These are phyloP conservation scores for Molossus molossus DNA, from an alignment of 2,797 vertebrate genomes.

Conservation along the genomic window DNA sequence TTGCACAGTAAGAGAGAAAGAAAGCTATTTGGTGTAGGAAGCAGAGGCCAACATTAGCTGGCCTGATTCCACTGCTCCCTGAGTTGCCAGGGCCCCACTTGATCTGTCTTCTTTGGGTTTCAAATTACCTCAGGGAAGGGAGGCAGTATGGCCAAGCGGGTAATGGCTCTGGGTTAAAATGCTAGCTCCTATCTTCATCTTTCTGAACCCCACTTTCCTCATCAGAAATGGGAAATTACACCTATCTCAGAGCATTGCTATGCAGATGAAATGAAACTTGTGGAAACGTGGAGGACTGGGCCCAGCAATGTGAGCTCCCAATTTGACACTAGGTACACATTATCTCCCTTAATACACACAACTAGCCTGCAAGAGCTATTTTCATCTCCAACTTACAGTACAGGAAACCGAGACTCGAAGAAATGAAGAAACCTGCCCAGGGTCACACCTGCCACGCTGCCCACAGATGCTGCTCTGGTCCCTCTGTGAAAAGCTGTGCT, in stretches of 20 bases:
- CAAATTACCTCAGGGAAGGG: background rate
- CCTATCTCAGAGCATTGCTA: background rate
- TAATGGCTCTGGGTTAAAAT: background rate
- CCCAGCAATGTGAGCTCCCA: background rate
- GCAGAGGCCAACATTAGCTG: background rate
- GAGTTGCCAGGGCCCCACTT: background rate
- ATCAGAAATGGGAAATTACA: background rate
- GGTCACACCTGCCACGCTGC: background rate
- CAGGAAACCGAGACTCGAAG: background rate
- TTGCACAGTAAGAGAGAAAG: background rate
- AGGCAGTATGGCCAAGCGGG: too few species aligned
- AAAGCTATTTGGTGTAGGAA: accelerated
- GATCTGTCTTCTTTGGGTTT: background rate
- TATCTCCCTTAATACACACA: background rate
- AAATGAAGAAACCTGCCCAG: background rate
- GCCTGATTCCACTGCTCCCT: background rate
- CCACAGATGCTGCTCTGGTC: background rate
- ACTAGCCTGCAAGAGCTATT: background rate
- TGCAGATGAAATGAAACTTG: background rate
- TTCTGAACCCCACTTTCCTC: background rate
- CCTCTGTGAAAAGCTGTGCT: background rate
- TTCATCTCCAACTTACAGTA: background rate
- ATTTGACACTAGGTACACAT: accelerated
- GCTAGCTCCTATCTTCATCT: background rate
- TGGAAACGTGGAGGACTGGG: background rate